Conservation (phyloP, 2,797 vertebrate species). For the Ficedula albicollis region DNA sequence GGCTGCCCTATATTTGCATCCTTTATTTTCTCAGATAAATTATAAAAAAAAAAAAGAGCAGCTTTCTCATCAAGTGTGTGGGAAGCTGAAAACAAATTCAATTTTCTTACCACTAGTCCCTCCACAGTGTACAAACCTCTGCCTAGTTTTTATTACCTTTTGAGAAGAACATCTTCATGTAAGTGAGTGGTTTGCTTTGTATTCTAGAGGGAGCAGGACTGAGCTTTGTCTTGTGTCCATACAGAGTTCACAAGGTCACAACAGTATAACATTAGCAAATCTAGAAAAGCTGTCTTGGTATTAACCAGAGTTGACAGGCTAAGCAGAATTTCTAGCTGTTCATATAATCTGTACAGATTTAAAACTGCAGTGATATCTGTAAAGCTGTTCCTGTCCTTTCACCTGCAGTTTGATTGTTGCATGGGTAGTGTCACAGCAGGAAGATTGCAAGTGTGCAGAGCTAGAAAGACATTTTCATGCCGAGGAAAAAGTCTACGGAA, state of each 20-base stretch:
- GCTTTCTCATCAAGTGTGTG: not conserved
- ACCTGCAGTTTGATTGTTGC: not conserved
- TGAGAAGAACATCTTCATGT: not conserved
- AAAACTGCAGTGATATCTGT: not conserved
- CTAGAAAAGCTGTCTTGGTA: not conserved
- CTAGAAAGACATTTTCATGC: not conserved
- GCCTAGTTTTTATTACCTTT: not conserved
- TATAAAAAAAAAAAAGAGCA: not conserved
- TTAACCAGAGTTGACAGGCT: not conserved
- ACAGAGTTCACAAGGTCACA: not conserved
- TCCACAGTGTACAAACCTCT: not conserved
- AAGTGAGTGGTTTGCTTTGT: not conserved
- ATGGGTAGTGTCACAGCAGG: not conserved
- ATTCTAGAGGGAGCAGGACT: not conserved
- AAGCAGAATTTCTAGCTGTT: not conserved
- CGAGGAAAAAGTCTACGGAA: not conserved
- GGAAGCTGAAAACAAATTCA: not conserved
- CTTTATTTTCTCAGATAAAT: conserved; percentile 15
- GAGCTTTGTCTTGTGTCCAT: not conserved
- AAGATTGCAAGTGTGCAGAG: not conserved
- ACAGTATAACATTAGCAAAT: not conserved
- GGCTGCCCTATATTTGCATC: not conserved
- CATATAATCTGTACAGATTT: not conserved
- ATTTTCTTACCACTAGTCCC: not conserved
- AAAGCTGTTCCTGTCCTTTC: not conserved